phyloP scores from a whole-genome alignment of 2,888 invertebrate genomes.

The Julus scanicus region DNA sequence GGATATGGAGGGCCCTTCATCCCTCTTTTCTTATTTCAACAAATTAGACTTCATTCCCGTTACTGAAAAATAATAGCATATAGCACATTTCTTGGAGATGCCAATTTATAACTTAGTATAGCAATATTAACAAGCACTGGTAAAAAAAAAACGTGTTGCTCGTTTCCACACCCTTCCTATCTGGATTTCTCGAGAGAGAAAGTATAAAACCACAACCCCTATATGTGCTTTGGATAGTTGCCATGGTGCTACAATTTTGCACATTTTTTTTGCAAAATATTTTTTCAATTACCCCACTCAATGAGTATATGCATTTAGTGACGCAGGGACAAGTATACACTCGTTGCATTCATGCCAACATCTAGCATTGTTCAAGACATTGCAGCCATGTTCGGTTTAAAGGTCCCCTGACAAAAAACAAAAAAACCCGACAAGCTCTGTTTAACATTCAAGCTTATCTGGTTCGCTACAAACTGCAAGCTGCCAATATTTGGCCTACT shows the following conservation, averaged over 20 bases:
- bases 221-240: not conserved
- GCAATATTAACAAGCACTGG: too few species aligned
- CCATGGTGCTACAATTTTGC: not conserved
- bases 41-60: too few species aligned
- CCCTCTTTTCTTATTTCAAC: too few species aligned
- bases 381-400: not conserved
- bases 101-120: too few species aligned
- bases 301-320: not conserved
- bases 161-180: too few species aligned
- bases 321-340: not conserved
- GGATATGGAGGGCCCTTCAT: too few species aligned
- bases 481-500: slow-evolving; percentile 41
- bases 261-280: not conserved
- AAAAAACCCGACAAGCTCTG: not conserved
- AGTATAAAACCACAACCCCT: not conserved
- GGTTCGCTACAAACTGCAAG: not conserved
- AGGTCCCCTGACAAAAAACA: not conserved
- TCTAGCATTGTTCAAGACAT: not conserved
- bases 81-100: too few species aligned
- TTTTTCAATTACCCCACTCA: not conserved
- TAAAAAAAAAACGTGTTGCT: too few species aligned
- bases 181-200: too few species aligned
- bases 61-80: too few species aligned
- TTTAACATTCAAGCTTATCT: slow-evolving; percentile 1
- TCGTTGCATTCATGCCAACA: too few species aligned